phyloP scores from a whole-genome alignment of 2,888 invertebrate genomes.

The Philhelius pedissequus region DNA sequence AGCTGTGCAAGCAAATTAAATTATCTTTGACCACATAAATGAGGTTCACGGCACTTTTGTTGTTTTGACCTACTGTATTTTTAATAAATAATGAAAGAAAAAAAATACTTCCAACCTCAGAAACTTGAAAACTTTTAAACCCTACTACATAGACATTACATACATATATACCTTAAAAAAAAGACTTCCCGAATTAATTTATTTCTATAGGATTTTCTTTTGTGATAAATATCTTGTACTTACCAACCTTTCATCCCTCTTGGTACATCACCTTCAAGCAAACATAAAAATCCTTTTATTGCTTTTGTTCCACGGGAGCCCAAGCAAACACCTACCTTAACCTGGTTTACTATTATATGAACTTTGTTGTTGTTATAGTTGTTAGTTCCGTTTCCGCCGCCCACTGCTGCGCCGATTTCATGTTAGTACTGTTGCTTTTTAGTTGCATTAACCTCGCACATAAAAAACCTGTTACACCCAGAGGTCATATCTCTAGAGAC shows the following conservation, averaged over 20 bases:
- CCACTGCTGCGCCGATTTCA: too few species aligned
- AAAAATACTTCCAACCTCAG: neutral
- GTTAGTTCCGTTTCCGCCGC: neutral
- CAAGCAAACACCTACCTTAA: constrained; percentile 22
- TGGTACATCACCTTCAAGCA: constrained; percentile 37
- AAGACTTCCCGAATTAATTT: neutral
- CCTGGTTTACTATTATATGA: neutral
- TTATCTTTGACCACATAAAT: constrained; percentile 5
- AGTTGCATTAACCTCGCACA: constrained; percentile 33
- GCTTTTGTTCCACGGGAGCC: constrained; percentile 28
- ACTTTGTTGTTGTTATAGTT: constrained; percentile 16
- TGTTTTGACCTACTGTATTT: constrained; percentile 1
- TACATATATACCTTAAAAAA: neutral
- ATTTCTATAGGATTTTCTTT: constrained; percentile 1
- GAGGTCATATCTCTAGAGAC: constrained; percentile 27
- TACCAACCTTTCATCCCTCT: neutral
- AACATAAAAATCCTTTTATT: constrained; percentile 62
- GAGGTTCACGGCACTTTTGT: neutral
- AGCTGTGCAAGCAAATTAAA: constrained; percentile 6
- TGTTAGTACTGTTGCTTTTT: constrained; percentile 26
- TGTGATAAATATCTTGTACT: neutral
- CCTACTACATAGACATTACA: neutral
- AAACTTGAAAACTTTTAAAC: constrained; percentile 1
- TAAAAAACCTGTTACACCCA: constrained; percentile 57
- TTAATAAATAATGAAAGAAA: constrained; percentile 1